A percentile compares a stretch with the other conserved stretches of the same genome.
These are phyloP conservation scores for Otus scops DNA, from an alignment of 2,797 vertebrate species.

Conservation along the genomic window DNA sequence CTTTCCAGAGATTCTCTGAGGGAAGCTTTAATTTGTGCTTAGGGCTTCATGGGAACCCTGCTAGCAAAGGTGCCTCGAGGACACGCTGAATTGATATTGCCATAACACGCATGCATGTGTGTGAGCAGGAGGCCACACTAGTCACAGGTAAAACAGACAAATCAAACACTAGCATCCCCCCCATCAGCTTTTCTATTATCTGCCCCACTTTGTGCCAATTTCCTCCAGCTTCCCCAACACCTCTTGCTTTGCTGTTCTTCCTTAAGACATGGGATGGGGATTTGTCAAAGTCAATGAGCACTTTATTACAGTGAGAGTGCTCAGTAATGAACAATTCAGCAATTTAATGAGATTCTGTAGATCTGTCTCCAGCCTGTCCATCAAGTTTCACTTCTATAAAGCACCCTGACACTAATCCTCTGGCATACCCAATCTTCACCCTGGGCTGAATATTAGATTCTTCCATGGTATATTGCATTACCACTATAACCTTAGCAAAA, in stretches of 20 bases:
- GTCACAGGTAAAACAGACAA: slow-evolving; percentile 44
- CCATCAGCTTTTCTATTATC: slow-evolving; percentile 67
- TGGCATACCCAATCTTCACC: slow-evolving; percentile 83
- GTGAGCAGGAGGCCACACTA: not conserved
- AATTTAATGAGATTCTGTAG: slow-evolving; percentile 87
- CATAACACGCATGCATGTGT: not conserved
- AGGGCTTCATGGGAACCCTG: not conserved
- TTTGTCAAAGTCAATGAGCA: slow-evolving; percentile 87
- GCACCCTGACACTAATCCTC: slow-evolving; percentile 86
- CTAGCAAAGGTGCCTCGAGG: slow-evolving; percentile 4
- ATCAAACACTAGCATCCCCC: slow-evolving; percentile 37
- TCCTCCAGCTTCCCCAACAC: slow-evolving; percentile 69
- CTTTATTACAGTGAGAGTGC: slow-evolving; percentile 84
- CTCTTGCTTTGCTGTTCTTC: slow-evolving; percentile 75
- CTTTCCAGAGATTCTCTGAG: not conserved
- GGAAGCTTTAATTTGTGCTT: slow-evolving; percentile 24
- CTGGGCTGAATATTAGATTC: slow-evolving; percentile 85
- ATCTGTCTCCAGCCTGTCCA: slow-evolving; percentile 84
- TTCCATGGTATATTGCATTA: slow-evolving; percentile 83
- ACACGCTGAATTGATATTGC: not conserved
- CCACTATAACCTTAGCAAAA: slow-evolving; percentile 83
- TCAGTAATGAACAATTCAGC: slow-evolving; percentile 85
- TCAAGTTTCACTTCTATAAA: slow-evolving; percentile 86
- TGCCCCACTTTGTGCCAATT: slow-evolving; percentile 69
- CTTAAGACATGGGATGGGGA: slow-evolving; percentile 77